Percentiles rank a stretch among this genome's conserved stretches.
Evolutionary conservation across 2,113 vertebrate genomes (phyloP).

Genomic region (Alethe diademata): DNA sequence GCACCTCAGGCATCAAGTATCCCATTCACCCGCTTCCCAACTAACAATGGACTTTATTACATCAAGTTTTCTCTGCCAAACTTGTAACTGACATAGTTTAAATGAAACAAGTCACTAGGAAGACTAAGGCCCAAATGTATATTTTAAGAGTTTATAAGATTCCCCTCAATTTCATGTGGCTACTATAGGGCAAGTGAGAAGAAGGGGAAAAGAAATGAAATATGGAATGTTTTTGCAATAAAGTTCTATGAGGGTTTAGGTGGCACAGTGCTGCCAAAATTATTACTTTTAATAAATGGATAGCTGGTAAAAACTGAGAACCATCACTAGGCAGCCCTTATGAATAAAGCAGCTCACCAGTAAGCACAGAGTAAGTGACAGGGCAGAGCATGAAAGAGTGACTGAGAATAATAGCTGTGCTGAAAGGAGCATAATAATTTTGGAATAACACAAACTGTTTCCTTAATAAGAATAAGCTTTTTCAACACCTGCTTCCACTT

Average conservation of each 20-base stretch:
- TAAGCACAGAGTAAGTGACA: neutral
- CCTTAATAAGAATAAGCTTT: neutral
- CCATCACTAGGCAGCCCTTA: neutral
- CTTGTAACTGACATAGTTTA: conserved; percentile 51
- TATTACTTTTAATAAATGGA: conserved; percentile 17
- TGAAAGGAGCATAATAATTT: neutral
- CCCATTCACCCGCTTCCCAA: conserved; percentile 48
- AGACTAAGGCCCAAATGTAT: conserved; percentile 3
- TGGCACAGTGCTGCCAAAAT: neutral
- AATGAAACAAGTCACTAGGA: conserved; percentile 31
- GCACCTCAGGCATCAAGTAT: conserved; percentile 77
- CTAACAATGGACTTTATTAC: conserved; percentile 65
- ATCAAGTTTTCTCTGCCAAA: conserved; percentile 13
- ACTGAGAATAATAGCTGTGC: neutral
- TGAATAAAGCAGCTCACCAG: neutral
- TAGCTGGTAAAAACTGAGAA: conserved; percentile 13
- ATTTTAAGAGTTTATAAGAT: neutral
- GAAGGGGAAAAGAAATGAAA: neutral
- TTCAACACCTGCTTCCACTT: neutral
- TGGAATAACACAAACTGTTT: neutral
- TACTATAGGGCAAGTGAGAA: neutral
- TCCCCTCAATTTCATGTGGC: neutral
- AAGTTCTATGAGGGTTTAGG: neutral
- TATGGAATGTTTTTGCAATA: neutral
- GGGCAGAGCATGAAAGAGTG: neutral